These are phyloP conservation scores for Arenaria interpres DNA, from an alignment of 2,113 vertebrate genomes.

Conservation along the genomic window DNA sequence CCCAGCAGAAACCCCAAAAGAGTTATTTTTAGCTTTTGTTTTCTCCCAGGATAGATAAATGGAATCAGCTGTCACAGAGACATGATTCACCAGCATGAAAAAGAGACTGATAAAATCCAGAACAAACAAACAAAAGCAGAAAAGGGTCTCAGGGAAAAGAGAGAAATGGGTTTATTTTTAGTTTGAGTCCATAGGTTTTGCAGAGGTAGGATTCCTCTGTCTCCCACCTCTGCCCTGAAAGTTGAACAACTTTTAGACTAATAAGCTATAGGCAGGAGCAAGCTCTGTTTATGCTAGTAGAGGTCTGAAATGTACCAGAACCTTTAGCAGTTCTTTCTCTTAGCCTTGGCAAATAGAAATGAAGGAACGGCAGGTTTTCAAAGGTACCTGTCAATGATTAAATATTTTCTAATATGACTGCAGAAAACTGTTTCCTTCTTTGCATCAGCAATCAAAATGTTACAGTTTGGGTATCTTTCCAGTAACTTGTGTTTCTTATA, in stretches of 20 bases:
- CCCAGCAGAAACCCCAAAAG: constrained; percentile 51
- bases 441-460: background rate
- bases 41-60: constrained; percentile 61
- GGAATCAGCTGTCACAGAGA: constrained; percentile 65
- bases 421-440: background rate
- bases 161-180: constrained; percentile 42
- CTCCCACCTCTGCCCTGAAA: background rate
- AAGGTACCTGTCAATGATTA: background rate
- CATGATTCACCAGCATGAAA: constrained; percentile 56
- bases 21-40: constrained; percentile 68
- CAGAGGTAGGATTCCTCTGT: constrained; percentile 5
- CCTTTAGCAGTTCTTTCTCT: background rate
- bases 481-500: background rate
- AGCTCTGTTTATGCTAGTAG: background rate
- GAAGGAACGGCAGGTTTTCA: background rate
- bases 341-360: background rate
- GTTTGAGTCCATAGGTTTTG: background rate
- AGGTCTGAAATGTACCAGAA: background rate
- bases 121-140: constrained; percentile 61
- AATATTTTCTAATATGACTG: background rate
- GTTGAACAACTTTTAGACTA: background rate
- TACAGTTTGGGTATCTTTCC: background rate
- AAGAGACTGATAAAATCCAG: constrained; percentile 60
- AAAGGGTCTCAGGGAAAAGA: background rate
- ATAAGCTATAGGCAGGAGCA: background rate